Base-by-base conservation (phyloP, 2,113 vertebrate genomes). In the Calonectris borealis region DNA sequence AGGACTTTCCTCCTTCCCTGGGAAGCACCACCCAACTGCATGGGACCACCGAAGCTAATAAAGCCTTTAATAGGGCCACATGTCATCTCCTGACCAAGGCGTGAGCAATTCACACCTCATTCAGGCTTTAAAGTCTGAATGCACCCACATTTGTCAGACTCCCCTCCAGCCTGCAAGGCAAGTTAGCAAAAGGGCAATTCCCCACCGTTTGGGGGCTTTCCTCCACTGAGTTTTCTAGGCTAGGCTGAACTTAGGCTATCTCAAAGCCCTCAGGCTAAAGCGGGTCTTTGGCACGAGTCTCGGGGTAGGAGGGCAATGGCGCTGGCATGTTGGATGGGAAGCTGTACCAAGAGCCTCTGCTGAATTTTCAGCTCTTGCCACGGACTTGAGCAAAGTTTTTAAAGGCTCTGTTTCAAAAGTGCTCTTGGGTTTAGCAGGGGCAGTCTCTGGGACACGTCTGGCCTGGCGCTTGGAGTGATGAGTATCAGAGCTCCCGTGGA, bases 11-110 rank as follows among this genome's bases (percentile, higher is more conserved):
- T 34, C 29, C 31, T 26, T 38, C 2, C 4, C 58, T 32, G 61
- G 31, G 36, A 66, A 38, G 15, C 5, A 9, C 19, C 0, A 0
- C 16, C 22, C 6, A 2, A 6, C 6, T 38, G 44, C 12, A 6
- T 1, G 51, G 79, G 60, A 83, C 31, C 71, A 49, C 31, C 2
- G 2, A 19, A 78, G 51, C 31, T 58, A 46, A 62, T 61, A 70
- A 80, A 83, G 84, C 9, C 38, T 46, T 77, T 91, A 76, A 40
- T 8, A 55, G 65, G 66, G 73, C 13, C n/a, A 49, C 42, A 20
- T 13, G 49, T 55, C 69, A 57, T 10, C 52, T 48, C 58, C 69
- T 16, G 61, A 32, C 48, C 44, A 24, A 75, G 69, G 73, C 0
- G 1, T 25, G 65, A 86, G 70, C 57, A 46, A 65, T 58, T 89